Conservation (phyloP, 2,113 vertebrate species). For the Sarotherodon lohbergeri region DNA sequence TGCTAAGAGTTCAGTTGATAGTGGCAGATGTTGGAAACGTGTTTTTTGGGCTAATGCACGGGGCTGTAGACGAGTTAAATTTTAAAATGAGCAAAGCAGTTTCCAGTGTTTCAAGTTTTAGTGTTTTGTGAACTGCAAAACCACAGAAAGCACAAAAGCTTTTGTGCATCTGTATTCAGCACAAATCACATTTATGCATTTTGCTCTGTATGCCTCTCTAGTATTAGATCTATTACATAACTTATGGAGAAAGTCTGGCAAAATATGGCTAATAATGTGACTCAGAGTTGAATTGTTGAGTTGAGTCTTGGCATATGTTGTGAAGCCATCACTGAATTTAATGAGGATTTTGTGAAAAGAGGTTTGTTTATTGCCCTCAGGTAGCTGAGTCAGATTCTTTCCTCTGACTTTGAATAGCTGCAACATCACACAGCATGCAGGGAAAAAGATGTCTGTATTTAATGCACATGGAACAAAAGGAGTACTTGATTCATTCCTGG, state of each 20-base stretch:
- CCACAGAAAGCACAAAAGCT: neutral
- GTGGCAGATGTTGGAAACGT: neutral
- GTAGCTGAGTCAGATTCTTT: neutral
- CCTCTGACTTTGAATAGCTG: neutral
- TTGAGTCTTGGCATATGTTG: neutral
- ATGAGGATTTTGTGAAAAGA: neutral
- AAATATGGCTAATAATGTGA: neutral
- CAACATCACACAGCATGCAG: rapidly evolving
- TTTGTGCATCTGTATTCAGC: neutral
- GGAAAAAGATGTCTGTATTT: neutral
- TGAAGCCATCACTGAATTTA: neutral
- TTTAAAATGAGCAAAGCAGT: neutral
- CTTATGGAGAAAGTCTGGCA: neutral
- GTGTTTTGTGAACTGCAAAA: neutral
- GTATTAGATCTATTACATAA: rapidly evolving
- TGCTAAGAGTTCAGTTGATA: neutral
- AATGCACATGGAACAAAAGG: neutral
- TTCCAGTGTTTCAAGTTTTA: neutral
- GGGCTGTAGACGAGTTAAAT: rapidly evolving
- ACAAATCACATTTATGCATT: neutral
- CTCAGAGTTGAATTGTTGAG: neutral
- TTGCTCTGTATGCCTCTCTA: rapidly evolving
- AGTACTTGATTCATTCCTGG: rapidly evolving
- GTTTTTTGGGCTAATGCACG: rapidly evolving
- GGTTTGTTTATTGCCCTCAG: neutral